Conservation (phyloP, 2,113 vertebrate species). For the Daboia siamensis region DNA sequence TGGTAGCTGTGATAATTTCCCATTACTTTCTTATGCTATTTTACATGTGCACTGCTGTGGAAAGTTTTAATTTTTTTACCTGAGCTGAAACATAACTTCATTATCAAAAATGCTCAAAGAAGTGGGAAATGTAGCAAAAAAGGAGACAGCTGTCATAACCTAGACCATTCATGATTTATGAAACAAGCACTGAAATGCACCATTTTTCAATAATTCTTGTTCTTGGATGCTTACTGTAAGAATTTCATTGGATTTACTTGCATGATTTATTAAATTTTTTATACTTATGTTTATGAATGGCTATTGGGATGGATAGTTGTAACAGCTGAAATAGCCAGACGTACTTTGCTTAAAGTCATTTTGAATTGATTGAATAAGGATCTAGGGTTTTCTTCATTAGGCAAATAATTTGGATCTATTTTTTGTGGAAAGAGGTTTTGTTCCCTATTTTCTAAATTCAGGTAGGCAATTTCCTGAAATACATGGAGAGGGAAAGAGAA, state of each 20-base stretch:
- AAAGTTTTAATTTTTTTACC: neutral
- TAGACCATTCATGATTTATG: neutral
- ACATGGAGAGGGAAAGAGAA: neutral
- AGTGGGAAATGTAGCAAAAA: neutral
- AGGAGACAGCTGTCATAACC: neutral
- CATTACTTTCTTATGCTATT: neutral
- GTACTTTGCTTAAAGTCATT: neutral
- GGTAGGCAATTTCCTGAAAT: neutral
- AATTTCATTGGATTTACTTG: neutral
- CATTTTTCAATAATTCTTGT: neutral
- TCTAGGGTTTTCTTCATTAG: neutral
- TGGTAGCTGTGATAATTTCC: neutral
- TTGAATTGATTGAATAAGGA: neutral
- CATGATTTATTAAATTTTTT: neutral
- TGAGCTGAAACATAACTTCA: neutral
- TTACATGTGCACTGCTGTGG: neutral
- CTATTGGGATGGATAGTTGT: neutral
- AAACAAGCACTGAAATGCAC: neutral
- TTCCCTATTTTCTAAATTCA: slow-evolving; percentile 4
- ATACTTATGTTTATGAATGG: neutral
- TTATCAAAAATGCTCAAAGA: neutral
- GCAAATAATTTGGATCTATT: neutral
- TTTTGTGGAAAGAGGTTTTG: slow-evolving; percentile 8
- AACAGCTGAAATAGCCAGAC: neutral
- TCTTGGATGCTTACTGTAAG: neutral